These are phyloP conservation scores for Xiphydria camelus DNA, from an alignment of 2,888 invertebrate species.

Conservation along the genomic window DNA sequence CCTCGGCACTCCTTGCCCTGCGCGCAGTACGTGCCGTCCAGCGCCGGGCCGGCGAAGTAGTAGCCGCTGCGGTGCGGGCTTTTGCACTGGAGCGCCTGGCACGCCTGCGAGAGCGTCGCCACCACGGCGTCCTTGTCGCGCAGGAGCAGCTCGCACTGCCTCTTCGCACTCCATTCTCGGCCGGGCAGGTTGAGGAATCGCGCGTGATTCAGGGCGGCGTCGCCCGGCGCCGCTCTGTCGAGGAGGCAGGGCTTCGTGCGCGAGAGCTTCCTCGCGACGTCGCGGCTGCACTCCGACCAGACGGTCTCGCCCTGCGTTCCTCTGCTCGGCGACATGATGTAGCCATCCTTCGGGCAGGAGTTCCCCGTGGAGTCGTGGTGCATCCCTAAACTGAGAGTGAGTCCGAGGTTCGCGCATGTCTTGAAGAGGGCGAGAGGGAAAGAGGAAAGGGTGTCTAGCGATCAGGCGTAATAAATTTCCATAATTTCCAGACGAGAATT, in stretches of 20 bases:
- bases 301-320: conserved; percentile 77
- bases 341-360: conserved; percentile 74
- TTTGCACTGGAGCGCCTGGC: conserved; percentile 71
- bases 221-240: conserved; percentile 61
- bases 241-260: conserved; percentile 60
- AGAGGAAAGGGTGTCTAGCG: too few relatives aligned
- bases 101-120: conserved; percentile 59
- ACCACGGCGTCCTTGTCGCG: conserved; percentile 70
- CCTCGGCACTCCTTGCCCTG: conserved; percentile 61
- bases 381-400: conserved; percentile 70
- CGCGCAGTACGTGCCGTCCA: conserved; percentile 79
- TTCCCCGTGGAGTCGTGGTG: conserved; percentile 78
- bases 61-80: conserved; percentile 74
- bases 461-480: too few relatives aligned
- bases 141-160: conserved; percentile 74
- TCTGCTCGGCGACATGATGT: conserved; percentile 80
- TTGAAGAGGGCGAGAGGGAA: too few relatives aligned
- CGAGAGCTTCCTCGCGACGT: conserved; percentile 61
- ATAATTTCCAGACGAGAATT: too few relatives aligned
- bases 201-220: conserved; percentile 62
- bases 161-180: conserved; percentile 71
- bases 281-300: conserved; percentile 77
- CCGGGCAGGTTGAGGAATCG: conserved; percentile 70
- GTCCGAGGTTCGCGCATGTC: too few relatives aligned
- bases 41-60: conserved; percentile 80